A percentile compares a stretch with the other conserved stretches of the same genome.
phyloP scores from a whole-genome alignment of 2,113 vertebrate genomes.

The Callionymus lyra region DNA sequence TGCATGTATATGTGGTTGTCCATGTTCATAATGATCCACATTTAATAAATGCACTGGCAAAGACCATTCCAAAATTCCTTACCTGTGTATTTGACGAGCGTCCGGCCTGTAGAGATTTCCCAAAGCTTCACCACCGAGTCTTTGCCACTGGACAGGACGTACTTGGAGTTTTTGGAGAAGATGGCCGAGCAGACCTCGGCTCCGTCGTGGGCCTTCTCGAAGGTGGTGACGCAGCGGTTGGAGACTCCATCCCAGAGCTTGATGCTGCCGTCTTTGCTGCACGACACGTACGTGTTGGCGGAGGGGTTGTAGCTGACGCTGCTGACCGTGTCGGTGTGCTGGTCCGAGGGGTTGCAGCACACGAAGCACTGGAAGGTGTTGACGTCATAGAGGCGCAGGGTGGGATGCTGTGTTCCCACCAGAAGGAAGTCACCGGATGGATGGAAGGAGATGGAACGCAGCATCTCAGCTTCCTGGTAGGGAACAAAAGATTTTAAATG shows the following conservation, averaged over 20 bases:
- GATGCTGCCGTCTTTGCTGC: constrained; percentile 96
- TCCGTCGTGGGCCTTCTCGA: constrained; percentile 90
- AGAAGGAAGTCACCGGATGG: constrained; percentile 93
- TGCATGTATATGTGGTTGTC: no score
- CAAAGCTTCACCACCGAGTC: constrained; percentile 96
- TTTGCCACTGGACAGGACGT: constrained; percentile 94
- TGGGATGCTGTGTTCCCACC: constrained; percentile 94
- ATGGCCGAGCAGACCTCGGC: constrained; percentile 95
- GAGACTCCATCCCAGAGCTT: constrained; percentile 97
- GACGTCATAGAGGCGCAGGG: constrained; percentile 88
- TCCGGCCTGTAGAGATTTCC: constrained; percentile 95
- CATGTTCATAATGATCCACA: no score
- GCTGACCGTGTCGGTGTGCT: constrained; percentile 93
- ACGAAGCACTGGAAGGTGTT: constrained; percentile 99
- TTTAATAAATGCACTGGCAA: no score
- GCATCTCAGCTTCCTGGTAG: constrained; percentile 90
- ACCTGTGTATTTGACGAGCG: constrained; percentile 96
- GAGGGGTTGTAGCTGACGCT: constrained; percentile 86
- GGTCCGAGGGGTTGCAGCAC: constrained; percentile 93
- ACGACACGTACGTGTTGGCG: constrained; percentile 91
- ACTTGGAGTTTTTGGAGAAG: constrained; percentile 97
- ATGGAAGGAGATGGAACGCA: constrained; percentile 95
- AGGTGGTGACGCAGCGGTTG: constrained; percentile 91
- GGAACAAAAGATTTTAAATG: neutral
- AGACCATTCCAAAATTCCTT: no score